Conservation (phyloP, 2,888 invertebrate species). For the Lagria hirta region DNA sequence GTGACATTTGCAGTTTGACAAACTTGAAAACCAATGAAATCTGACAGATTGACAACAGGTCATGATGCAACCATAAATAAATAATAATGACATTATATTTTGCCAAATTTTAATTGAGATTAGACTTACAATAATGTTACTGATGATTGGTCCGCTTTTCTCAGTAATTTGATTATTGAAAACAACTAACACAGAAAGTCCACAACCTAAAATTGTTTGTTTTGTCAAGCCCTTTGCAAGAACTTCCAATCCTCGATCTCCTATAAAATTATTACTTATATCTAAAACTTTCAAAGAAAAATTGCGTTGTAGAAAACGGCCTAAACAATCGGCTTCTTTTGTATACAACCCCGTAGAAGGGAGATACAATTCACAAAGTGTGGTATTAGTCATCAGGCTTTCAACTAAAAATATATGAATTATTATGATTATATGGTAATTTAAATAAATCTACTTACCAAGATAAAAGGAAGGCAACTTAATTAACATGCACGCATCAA, state of each 20-base stretch:
- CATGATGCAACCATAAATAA: too few relatives aligned
- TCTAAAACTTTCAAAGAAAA: conserved; percentile 46
- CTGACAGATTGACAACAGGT: too few relatives aligned
- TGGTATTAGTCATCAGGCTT: conserved; percentile 41
- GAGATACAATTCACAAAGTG: conserved; percentile 46
- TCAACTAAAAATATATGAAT: conserved; percentile 41
- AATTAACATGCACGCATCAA: conserved; percentile 44
- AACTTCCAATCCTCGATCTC: conserved; percentile 48
- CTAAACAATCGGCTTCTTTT: conserved; percentile 48
- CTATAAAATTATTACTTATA: conserved; percentile 50
- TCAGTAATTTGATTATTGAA: conserved; percentile 50
- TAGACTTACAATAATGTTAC: conserved; percentile 45
- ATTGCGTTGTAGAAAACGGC: conserved; percentile 44
- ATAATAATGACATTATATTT: too few relatives aligned
- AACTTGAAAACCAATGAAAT: too few relatives aligned
- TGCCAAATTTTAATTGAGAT: too few relatives aligned
- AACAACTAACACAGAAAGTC: conserved; percentile 47
- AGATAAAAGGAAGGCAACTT: conserved; percentile 47
- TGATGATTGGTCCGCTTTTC: conserved; percentile 46
- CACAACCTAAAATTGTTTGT: conserved; percentile 39
- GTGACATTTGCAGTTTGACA: too few relatives aligned
- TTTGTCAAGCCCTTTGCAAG: conserved; percentile 46
- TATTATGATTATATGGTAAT: background rate
- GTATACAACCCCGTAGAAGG: conserved; percentile 49
- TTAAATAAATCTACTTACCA: conserved; percentile 36